A percentile compares a stretch with the other conserved stretches of the same genome.
These are phyloP conservation scores for Pegea sp. DNA, from an alignment of 23 tunicate genomes.

Conservation along the genomic window DNA sequence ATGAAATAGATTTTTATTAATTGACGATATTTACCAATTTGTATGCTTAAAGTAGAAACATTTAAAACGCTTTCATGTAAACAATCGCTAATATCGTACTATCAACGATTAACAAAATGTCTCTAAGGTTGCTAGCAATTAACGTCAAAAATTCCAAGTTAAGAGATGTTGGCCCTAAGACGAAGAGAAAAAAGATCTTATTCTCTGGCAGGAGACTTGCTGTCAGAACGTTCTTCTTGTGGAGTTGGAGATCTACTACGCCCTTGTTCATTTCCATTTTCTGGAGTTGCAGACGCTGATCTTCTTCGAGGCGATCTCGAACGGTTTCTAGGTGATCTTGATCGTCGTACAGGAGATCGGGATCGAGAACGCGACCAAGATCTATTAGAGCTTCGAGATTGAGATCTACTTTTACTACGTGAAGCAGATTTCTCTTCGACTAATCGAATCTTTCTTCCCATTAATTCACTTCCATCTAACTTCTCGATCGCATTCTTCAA, in stretches of 20 bases:
- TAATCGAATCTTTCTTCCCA: slow-evolving; percentile 41
- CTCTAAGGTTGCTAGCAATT: no score
- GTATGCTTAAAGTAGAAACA: no score
- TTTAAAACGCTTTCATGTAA: no score
- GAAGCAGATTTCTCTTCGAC: slow-evolving; percentile 30
- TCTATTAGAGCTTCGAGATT: slow-evolving; percentile 3
- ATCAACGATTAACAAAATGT: no score
- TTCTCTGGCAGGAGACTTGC: slow-evolving; percentile 3
- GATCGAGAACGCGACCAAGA: slow-evolving; percentile 11
- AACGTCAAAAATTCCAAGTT: no score
- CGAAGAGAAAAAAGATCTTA: no score
- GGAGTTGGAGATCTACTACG: background rate
- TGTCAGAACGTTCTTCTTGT: background rate
- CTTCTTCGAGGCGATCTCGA: background rate
- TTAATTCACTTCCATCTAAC: slow-evolving; percentile 51
- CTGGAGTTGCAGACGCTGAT: background rate
- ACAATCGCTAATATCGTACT: no score
- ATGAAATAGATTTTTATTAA: no score
- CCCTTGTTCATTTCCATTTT: background rate
- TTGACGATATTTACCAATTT: no score
- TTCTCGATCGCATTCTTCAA: slow-evolving; percentile 42
- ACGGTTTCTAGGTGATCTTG: slow-evolving; percentile 6
- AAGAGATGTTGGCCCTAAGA: no score
- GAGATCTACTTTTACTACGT: slow-evolving; percentile 13
- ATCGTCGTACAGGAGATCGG: background rate